Base-by-base conservation (phyloP, 2,113 vertebrate genomes). In the Passer montanus region DNA sequence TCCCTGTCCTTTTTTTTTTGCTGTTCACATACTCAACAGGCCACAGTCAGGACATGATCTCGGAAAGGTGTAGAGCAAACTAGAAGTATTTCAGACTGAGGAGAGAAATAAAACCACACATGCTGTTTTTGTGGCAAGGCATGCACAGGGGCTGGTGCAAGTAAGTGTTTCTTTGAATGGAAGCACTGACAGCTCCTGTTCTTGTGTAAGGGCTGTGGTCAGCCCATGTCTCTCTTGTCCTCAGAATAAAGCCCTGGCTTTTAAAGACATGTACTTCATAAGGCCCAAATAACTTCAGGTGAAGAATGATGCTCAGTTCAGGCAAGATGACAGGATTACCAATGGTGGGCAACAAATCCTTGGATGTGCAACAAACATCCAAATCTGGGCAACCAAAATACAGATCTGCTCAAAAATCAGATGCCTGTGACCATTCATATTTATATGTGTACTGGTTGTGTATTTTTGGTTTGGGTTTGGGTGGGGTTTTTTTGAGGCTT, bases 161-260 rank as follows among this genome's bases (percentile, higher is more conserved):
- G 22, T 13, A 83, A 63, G 6, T 53, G 64, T 70, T 78, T 30
- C 28, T 78, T 43, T 0, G 0, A 44, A 37, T 28, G 18, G 78
- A 82, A 75, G 27, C 46, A 82, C 14, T 59, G 63, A 26, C 27
- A 26, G 50, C 43, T 87, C 23, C 41, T 4, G 1, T 28, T 39
- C 43, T 37, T 43, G 37, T 23, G 18, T 9, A 3, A 27, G 11
- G 26, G 4, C 50, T 78, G 73, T 67, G 46, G n/a, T 78, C 69
- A 87, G 41, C 23, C 52, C 0, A 0, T 31, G 14, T 46, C 49
- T 47, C 35, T 56, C 20, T 27, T 0, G 0, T 60, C 28, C 50
- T 69, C 77, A 44, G 58, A 90, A 83, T 8, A 53, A 46, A 37
- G 39, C 8, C 30, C 35, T 43, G 2, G 3, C 21, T 3, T 69